A percentile compares a stretch with the other conserved stretches of the same genome.
These are phyloP conservation scores for Pogonophryne albipinna DNA, from an alignment of 2,797 vertebrate species.

Conservation along the genomic window DNA sequence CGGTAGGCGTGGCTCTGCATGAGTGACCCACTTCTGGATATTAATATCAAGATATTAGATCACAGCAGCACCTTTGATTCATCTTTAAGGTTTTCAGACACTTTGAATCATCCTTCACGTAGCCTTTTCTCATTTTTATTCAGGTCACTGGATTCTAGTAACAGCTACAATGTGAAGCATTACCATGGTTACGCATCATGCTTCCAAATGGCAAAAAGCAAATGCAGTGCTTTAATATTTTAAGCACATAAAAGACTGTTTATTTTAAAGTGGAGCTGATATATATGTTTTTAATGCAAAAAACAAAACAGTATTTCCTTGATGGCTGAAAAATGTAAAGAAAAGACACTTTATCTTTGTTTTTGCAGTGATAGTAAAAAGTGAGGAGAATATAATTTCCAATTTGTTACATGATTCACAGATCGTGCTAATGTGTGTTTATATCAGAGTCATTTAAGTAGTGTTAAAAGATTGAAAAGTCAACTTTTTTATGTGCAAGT, in stretches of 20 bases:
- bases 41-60: conserved; percentile 44
- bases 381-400: too few species aligned
- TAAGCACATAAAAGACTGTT: not conserved
- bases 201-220: not conserved
- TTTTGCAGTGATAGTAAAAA: too few species aligned
- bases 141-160: conserved; percentile 11
- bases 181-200: conserved; percentile 10
- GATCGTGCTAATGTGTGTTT: too few species aligned
- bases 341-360: too few species aligned
- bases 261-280: not conserved
- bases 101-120: conserved; percentile 17
- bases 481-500: too few species aligned
- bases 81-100: not conserved
- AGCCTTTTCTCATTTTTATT: conserved; percentile 26
- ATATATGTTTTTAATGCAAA: not conserved
- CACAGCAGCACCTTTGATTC: conserved; percentile 12
- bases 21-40: conserved; percentile 60
- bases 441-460: too few species aligned
- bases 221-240: conserved; percentile 4
- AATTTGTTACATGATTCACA: too few species aligned
- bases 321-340: too few species aligned
- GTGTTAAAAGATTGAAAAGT: too few species aligned
- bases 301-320: not conserved
- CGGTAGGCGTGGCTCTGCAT: conserved; percentile 36
- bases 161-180: conserved; percentile 15